These are phyloP conservation scores for Coelopa frigida DNA, from an alignment of 1,140 invertebrate genomes.

Conservation along the genomic window DNA sequence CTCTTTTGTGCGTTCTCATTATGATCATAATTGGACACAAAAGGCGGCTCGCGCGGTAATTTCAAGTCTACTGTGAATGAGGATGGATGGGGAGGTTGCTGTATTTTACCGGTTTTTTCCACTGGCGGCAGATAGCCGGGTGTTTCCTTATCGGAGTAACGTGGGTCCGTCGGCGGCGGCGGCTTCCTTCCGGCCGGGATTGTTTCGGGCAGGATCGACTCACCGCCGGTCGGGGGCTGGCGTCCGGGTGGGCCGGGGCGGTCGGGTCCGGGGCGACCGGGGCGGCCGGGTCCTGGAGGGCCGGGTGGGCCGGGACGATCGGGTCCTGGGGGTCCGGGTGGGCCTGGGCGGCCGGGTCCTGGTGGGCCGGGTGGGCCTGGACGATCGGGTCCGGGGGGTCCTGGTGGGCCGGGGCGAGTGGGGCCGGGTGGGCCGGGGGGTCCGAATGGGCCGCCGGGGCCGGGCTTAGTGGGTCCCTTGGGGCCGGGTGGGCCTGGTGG, in stretches of 20 bases:
- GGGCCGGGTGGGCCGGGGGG: slow-evolving; percentile 22
- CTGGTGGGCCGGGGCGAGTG: slow-evolving; percentile 23
- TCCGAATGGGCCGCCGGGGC: slow-evolving; percentile 16
- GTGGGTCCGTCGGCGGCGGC: slow-evolving; percentile 23
- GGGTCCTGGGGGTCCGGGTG: slow-evolving; percentile 12
- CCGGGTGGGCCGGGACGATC: slow-evolving; percentile 6
- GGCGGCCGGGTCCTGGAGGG: slow-evolving; percentile 5
- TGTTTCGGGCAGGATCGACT: not conserved
- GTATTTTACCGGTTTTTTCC: slow-evolving; percentile 30
- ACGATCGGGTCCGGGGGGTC: slow-evolving; percentile 14
- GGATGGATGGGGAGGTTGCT: slow-evolving; percentile 20
- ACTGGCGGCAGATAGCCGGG: slow-evolving; percentile 38
- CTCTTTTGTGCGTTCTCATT: slow-evolving; percentile 33
- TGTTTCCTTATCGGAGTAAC: slow-evolving; percentile 33
- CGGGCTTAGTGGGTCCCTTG: slow-evolving; percentile 12
- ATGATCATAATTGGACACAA: slow-evolving; percentile 33
- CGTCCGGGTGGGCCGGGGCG: too few species aligned
- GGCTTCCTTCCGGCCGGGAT: too few species aligned
- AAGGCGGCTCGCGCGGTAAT: too few species aligned
- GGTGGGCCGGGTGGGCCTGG: slow-evolving; percentile 17
- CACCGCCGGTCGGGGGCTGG: not conserved
- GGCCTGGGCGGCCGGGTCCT: slow-evolving; percentile 14
- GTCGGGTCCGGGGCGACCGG: slow-evolving; percentile 4
- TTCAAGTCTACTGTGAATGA: slow-evolving; percentile 13
- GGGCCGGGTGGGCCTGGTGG: slow-evolving; percentile 29